phyloP scores from a whole-genome alignment of 1,140 invertebrate species.

The Aphelinus atriplicis region DNA sequence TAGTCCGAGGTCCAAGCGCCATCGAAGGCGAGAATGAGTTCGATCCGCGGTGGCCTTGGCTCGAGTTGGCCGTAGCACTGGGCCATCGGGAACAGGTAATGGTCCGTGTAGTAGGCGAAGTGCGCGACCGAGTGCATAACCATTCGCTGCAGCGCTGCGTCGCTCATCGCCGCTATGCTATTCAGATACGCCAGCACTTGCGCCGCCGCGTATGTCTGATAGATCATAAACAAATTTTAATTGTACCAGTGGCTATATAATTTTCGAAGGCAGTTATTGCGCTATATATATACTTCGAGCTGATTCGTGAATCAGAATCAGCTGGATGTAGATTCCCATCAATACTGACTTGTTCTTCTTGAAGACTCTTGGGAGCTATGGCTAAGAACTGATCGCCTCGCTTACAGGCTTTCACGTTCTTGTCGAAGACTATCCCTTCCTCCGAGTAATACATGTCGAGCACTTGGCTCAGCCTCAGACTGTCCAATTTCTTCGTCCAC shows the following conservation, averaged over 20 bases:
- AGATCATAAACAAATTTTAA: constrained; percentile 22
- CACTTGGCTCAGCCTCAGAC: constrained; percentile 72
- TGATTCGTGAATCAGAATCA: background rate
- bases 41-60: constrained; percentile 58
- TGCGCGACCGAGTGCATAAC: constrained; percentile 40
- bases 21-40: constrained; percentile 67
- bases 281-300: background rate
- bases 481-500: constrained; percentile 65
- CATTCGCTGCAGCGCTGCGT: constrained; percentile 43
- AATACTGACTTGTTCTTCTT: constrained; percentile 53
- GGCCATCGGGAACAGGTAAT: constrained; percentile 45
- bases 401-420: constrained; percentile 68
- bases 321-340: constrained; percentile 2
- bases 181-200: constrained; percentile 50
- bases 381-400: constrained; percentile 63
- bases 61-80: constrained; percentile 53
- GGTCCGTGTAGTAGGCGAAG: constrained; percentile 47
- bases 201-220: constrained; percentile 49
- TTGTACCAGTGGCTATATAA: constrained; percentile 9
- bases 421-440: constrained; percentile 69
- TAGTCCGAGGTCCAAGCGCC: constrained; percentile 66
- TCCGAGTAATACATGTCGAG: constrained; percentile 77
- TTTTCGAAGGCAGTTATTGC: background rate
- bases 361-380: constrained; percentile 42
- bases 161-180: constrained; percentile 46